Evolutionary conservation across 2,888 invertebrate genomes (phyloP), one percentile per base, ranked within the genome.

Genomic region (Tethea ocularis): DNA sequence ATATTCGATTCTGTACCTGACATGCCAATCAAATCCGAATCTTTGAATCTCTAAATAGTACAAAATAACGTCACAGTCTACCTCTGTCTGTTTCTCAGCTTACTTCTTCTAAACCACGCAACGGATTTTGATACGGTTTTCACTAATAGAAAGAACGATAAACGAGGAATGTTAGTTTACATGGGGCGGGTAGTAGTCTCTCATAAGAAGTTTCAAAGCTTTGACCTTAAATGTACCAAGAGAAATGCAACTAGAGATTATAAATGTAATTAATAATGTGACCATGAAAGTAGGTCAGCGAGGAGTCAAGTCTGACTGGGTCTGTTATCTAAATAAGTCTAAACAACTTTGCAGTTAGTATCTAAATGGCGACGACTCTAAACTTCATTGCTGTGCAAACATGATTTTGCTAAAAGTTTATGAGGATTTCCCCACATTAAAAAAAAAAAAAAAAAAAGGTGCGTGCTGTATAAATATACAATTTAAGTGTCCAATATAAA

Each of bases 251-350:
- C 58, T 56, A 52, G 46, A 17, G 20, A n/a, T 46, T 17, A 38
- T n/a, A 41, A 20, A 46, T 46, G 46, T 20, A 46, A 20, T 20
- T 3, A 46, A 60, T 65, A 58, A 58, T 57, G 52, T 67, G 69
- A 65, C 56, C 64, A 73, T 65, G 75, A 73, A 82, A 80, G 69
- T 79, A 68, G 83, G 83, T 81, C 83, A 78, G 56, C 67, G 61
- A 70, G 33, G 74, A 75, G 74, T 75, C 78, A 74, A 69, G 62
- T 57, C 59, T 58, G 60, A 57, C 63, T 61, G 60, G 61, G 71
- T 76, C 76, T 74, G 77, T 83, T 85, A 83, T 80, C 83, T 78
- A 52, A 67, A 67, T 69, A 75, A 69, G 80, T 77, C 74, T 78
- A 78, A 80, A 78, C 77, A 78, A 78, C 66, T 74, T 61, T 29